Conservation (phyloP, 2,797 vertebrate genomes). For the Chelon auratus region DNA sequence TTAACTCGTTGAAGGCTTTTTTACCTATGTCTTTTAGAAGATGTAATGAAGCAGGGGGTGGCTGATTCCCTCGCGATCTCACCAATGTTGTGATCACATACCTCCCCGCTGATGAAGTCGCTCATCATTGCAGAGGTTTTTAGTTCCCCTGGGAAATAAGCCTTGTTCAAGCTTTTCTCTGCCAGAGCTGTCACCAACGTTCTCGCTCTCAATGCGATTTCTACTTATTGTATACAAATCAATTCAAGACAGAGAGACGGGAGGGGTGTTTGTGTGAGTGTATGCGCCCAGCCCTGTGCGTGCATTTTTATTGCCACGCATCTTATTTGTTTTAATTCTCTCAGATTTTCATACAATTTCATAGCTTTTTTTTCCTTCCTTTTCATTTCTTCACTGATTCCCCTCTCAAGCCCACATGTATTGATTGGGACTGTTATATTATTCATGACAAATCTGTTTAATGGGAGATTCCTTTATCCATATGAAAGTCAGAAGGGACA, state of each 20-base stretch:
- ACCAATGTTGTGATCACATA: conserved; percentile 68
- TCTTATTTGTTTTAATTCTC: conserved; percentile 60
- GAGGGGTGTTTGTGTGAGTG: conserved; percentile 14
- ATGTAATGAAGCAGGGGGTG: conserved; percentile 74
- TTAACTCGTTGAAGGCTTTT: conserved; percentile 43
- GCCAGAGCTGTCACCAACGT: conserved; percentile 68
- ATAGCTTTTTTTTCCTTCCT: background rate
- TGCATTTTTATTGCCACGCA: conserved; percentile 27
- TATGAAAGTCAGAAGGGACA: conserved; percentile 50
- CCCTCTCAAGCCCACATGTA: conserved; percentile 51
- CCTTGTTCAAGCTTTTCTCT: conserved; percentile 69
- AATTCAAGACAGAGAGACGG: conserved; percentile 63
- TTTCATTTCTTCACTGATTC: conserved; percentile 42
- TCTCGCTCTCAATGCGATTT: conserved; percentile 75
- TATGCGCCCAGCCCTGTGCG: conserved; percentile 6
- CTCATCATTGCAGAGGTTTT: conserved; percentile 69
- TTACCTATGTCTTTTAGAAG: conserved; percentile 67
- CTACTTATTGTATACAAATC: conserved; percentile 78
- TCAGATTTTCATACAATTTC: conserved; percentile 28
- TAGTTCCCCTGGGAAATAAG: conserved; percentile 82
- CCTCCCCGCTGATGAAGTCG: conserved; percentile 64
- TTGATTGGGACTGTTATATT: conserved; percentile 66
- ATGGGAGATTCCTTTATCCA: conserved; percentile 48
- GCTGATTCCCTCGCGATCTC: conserved; percentile 69
- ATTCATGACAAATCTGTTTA: conserved; percentile 66